Evolutionary conservation across 2,113 vertebrate species (phyloP).

Genomic region (Coptodon rendalli): DNA sequence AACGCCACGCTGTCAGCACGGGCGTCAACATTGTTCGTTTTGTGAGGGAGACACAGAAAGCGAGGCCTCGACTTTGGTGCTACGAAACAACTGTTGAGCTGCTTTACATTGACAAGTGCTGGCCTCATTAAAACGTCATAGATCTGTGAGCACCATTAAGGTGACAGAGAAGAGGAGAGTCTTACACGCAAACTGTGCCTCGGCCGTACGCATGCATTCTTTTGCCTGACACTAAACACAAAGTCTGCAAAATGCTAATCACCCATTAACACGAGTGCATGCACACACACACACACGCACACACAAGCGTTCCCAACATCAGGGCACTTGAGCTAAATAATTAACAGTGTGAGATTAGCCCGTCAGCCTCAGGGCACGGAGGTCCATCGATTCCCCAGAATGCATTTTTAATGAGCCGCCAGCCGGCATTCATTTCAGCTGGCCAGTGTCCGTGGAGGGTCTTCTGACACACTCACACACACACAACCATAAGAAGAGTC

Average conservation of each 20-base stretch:
- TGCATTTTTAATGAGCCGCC: conserved; percentile 78
- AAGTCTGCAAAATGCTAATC: not conserved
- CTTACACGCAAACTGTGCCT: not conserved
- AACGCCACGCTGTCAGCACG: not conserved
- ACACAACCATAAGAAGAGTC: not conserved
- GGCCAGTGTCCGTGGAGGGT: conserved; percentile 66
- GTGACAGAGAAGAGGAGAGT: conserved; percentile 49
- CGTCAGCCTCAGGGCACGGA: conserved; percentile 63
- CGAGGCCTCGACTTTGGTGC: not conserved
- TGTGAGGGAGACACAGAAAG: not conserved
- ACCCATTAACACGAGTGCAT: not conserved
- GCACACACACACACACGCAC: not conserved
- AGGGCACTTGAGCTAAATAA: conserved; percentile 67
- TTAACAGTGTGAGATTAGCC: conserved; percentile 73
- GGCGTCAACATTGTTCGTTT: not conserved
- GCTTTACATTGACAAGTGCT: conserved; percentile 28
- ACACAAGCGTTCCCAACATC: not conserved
- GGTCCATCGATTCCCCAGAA: conserved; percentile 71
- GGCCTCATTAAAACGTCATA: conserved; percentile 72
- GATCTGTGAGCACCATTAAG: conserved; percentile 50
- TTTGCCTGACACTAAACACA: not conserved
- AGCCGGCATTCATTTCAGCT: conserved; percentile 66
- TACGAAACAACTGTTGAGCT: conserved; percentile 1
- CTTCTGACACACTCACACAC: conserved; percentile 30
- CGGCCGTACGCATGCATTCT: not conserved